A percentile compares a stretch with the other conserved stretches of the same genome.
Evolutionary conservation across 2,797 vertebrate genomes (phyloP).

Genomic region (Myotis daubentonii): DNA sequence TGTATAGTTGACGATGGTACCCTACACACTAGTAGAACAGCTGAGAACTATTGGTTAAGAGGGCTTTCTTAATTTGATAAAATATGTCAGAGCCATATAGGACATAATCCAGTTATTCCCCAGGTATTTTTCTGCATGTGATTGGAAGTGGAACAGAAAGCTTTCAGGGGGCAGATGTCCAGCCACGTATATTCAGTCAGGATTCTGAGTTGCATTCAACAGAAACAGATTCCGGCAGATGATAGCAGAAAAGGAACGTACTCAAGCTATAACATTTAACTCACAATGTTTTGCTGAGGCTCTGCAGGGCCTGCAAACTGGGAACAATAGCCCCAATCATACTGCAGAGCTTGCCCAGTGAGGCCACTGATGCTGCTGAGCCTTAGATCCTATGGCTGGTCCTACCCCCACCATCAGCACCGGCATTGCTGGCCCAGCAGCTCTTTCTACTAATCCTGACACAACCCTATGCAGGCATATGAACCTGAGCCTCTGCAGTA

Average conservation of each 20-base stretch:
- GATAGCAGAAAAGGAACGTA: neutral
- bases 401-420: neutral
- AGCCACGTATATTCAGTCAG: neutral
- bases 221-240: neutral
- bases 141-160: neutral
- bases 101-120: neutral
- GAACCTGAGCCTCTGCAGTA: neutral
- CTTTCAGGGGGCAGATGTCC: neutral
- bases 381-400: accelerated
- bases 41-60: neutral
- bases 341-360: neutral
- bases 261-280: neutral
- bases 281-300: neutral
- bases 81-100: neutral
- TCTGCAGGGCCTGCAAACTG: neutral
- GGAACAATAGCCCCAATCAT: accelerated
- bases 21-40: neutral
- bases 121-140: neutral
- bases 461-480: neutral
- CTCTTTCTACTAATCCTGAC: neutral
- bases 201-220: conserved; percentile 30
- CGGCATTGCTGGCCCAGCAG: neutral
- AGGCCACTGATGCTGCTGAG: neutral
- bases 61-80: neutral
- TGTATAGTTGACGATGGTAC: neutral